Evolutionary conservation across 1,140 invertebrate genomes (phyloP), one percentile per base, ranked within the genome.

Genomic region (Scylla paramamosain): DNA sequence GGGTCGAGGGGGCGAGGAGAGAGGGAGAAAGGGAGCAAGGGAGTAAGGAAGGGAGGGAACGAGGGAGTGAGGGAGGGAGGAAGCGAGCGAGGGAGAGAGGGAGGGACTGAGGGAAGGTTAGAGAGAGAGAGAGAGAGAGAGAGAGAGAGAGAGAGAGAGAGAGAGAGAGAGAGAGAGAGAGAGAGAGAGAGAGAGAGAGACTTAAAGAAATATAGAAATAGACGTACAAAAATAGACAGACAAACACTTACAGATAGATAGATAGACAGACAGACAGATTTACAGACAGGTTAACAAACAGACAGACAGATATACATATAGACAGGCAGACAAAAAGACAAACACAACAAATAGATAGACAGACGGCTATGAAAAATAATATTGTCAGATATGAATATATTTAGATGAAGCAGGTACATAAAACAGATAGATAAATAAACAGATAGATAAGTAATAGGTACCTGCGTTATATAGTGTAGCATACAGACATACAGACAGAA

Each of bases 1-100:
- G 82, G 90, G 67, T 77, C 8, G 89, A 48, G 86, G 31, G n/a
- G 93, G 39, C 83, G 67, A 29, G 29, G 67, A 83, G 31, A 31
- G 89, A 83, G 59, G 16, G 91, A 25, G 31, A 92, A 3, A 59
- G 89, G 25, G 39, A 59, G 14, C 6, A n/a, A 25, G 39, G n/a
- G 89, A 48, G 48, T 0, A 31, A 39, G 39, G 12, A 31, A 45
- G 32, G 32, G 12, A 6, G 10, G 32, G 32, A 39, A 31, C 1
- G 32, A 91, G 28, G 16, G 45, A 28, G 46, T 29, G 25, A 28
- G 45, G 31, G 90, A 59, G 59, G 31, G 32, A 48, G 90, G 77
- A 8, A 91, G 46, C 6, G 39, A 28, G 16, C 3, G 48, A 91
- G 16, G n/a, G 89, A 91, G 48, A 59, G 89, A 39, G 39, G 6